Conservation (phyloP, 2,797 vertebrate species). For the Apogon hyalosoma region DNA sequence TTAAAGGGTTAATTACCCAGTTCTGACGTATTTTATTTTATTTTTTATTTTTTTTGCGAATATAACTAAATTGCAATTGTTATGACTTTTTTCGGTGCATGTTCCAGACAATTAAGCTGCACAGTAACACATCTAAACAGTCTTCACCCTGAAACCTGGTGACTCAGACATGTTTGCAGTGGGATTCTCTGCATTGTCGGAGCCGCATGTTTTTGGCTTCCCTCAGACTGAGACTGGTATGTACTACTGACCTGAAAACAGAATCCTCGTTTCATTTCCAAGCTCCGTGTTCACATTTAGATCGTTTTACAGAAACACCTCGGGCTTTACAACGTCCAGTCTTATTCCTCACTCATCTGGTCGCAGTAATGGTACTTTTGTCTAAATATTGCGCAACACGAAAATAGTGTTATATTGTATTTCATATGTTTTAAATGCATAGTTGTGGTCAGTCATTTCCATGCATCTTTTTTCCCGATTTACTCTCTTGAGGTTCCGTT, state of each 20-base stretch:
- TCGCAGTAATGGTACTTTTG: too few relatives aligned
- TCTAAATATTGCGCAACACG: too few relatives aligned
- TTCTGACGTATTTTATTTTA: too few relatives aligned
- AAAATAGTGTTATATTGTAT: too few relatives aligned
- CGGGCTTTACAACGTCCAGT: background rate
- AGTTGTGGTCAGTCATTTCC: too few relatives aligned
- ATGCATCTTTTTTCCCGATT: too few relatives aligned
- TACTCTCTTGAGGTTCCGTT: too few relatives aligned
- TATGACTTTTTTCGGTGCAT: too few relatives aligned
- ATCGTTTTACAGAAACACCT: background rate
- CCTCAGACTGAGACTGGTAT: slow-evolving; percentile 44
- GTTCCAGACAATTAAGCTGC: slow-evolving; percentile 21
- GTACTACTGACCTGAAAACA: slow-evolving; percentile 28
- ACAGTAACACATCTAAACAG: slow-evolving; percentile 21
- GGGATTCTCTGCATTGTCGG: slow-evolving; percentile 43
- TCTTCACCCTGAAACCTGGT: slow-evolving; percentile 37
- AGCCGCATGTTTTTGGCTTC: slow-evolving; percentile 57
- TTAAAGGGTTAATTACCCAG: too few relatives aligned
- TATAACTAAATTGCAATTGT: too few relatives aligned
- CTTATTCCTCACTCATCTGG: background rate
- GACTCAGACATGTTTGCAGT: slow-evolving; percentile 37
- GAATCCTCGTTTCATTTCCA: slow-evolving; percentile 5
- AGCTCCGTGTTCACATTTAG: background rate
- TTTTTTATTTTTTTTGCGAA: too few relatives aligned
- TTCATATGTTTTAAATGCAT: too few relatives aligned